Conservation (phyloP, 1,140 invertebrate genomes). For the Drosophila ananassae region DNA sequence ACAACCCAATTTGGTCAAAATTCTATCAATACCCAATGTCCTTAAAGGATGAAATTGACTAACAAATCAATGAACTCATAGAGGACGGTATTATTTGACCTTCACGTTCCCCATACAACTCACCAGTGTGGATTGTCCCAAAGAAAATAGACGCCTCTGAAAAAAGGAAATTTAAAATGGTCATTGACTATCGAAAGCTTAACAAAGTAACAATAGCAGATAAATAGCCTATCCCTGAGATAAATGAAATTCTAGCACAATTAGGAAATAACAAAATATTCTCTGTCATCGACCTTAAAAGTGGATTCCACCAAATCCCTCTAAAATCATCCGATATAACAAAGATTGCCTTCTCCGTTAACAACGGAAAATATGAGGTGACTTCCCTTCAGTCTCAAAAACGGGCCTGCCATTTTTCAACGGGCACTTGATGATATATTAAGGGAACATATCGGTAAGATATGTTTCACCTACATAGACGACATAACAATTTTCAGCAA, state of each 20-base stretch:
- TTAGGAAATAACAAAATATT: slow-evolving; percentile 16
- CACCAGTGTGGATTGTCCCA: not conserved
- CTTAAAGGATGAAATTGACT: not conserved
- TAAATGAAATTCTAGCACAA: slow-evolving; percentile 6
- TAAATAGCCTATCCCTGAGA: slow-evolving; percentile 3
- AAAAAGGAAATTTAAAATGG: not conserved
- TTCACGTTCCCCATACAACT: not conserved
- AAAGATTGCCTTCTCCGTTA: not conserved
- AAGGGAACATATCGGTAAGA: not conserved
- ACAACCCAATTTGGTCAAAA: not conserved
- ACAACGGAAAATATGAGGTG: not conserved
- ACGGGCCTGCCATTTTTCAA: not conserved
- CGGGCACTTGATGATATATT: not conserved
- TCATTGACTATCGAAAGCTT: slow-evolving; percentile 1
- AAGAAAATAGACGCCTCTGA: not conserved
- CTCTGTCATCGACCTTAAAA: slow-evolving; percentile 9
- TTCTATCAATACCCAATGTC: not conserved
- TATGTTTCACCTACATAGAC: not conserved
- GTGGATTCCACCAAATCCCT: not conserved
- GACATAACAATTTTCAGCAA: not conserved
- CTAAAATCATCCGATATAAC: not conserved
- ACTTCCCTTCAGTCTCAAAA: not conserved
- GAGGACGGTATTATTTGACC: not conserved
- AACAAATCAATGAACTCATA: not conserved
- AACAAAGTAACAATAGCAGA: slow-evolving; percentile 4